These are phyloP conservation scores for Drosophila pandora DNA, from an alignment of 1,140 invertebrate genomes.

Conservation along the genomic window DNA sequence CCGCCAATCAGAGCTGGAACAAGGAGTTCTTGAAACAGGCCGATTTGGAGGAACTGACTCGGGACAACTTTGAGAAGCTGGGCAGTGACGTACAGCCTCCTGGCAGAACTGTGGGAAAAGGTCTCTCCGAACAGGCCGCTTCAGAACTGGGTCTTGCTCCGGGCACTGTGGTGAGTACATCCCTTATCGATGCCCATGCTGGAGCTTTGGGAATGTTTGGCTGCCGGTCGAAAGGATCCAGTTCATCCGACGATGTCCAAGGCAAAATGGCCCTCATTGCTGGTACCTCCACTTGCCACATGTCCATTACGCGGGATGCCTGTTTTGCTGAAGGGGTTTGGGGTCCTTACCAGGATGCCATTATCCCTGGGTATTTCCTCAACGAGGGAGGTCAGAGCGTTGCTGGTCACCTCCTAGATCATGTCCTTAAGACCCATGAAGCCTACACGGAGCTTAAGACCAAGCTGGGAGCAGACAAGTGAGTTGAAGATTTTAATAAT, in stretches of 20 bases:
- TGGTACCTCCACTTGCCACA: constrained; percentile 98
- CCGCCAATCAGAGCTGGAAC: constrained; percentile 89
- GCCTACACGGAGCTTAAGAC: constrained; percentile 84
- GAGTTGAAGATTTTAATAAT: constrained; percentile 2
- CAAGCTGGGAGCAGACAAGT: constrained; percentile 64
- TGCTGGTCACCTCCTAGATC: constrained; percentile 94
- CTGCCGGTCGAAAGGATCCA: constrained; percentile 82
- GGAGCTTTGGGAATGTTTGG: constrained; percentile 95
- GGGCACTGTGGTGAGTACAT: constrained; percentile 92
- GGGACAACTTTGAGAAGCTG: constrained; percentile 89
- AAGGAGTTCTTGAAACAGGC: constrained; percentile 89
- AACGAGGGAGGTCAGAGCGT: constrained; percentile 97
- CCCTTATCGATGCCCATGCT: constrained; percentile 97
- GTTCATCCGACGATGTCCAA: constrained; percentile 45
- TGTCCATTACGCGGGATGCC: constrained; percentile 90
- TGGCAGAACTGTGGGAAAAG: constrained; percentile 89
- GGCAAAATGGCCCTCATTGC: constrained; percentile 90
- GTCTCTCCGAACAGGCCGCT: constrained; percentile 88
- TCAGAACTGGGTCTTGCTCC: constrained; percentile 88
- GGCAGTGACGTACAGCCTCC: constrained; percentile 89
- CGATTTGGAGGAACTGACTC: constrained; percentile 89
- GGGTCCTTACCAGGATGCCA: constrained; percentile 97
- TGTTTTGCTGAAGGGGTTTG: constrained; percentile 93
- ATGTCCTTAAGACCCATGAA: constrained; percentile 93
- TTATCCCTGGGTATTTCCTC: constrained; percentile 93